Evolutionary conservation across 2,113 vertebrate species (phyloP), one percentile per base, ranked within the genome.

Genomic region (Lampris incognitus): DNA sequence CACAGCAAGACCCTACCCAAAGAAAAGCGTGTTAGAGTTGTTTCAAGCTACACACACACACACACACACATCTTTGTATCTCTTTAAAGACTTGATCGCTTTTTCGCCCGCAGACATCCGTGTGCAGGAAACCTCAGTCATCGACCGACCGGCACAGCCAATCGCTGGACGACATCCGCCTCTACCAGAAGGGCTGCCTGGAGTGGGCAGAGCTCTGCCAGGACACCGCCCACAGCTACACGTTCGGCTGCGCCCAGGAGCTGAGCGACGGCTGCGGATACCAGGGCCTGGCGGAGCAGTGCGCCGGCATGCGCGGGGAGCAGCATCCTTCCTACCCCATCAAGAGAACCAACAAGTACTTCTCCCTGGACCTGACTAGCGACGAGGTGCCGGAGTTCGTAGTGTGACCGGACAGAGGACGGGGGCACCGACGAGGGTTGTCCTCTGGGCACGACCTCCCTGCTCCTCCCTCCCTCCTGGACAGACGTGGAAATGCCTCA

Each of bases 281-380:
- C 80, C 98, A 96, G 79, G 95, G 95, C 81, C 85, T 98, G 82
- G 95, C 94, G 2, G 97, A 97, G 58, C 97, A 97, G 87, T 96
- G 96, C 8, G 76, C 94, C 69, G 94, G 95, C 79, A 95, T 97
- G 83, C 95, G 95, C 11, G 91, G 94, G 2, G 69, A 95, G 82
- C 95, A 92, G 83, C 89, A 97, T 44, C 51, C 95, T 44, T 50
- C 95, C 24, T 96, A 97, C 52, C 94, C 95, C 0, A 96, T 96
- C 92, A 99, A 99, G 90, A 96, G 98, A 93, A 95, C 97, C 92
- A 99, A 96, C 96, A 99, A 99, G 74, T 99, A 99, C 92, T 98
- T 98, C 88, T 99, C 98, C 13, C 89, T 99, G 92, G 97, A 99
- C 79, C 96, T 99, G 71, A 96, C 95, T 79, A 95, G 94, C 0